Base-by-base conservation (phyloP, 2,888 invertebrate genomes). In the Tipula confusa region DNA sequence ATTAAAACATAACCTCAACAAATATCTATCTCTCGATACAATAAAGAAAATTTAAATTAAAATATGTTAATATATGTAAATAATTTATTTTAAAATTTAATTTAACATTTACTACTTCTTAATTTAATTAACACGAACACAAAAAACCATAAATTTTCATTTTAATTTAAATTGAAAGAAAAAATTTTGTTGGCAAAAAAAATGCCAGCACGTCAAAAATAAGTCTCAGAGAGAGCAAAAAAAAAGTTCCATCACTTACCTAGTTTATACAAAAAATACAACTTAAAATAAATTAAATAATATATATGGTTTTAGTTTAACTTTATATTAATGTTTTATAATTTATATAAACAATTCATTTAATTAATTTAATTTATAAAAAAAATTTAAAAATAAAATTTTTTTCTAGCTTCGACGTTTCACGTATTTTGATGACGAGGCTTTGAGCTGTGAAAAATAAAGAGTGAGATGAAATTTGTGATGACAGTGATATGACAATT, bases 151-250 rank as follows among this genome's bases (percentile, higher is more conserved):
- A 24, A 64, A 64, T 64, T 64, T 64, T 64, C 24, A 64, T n/a
- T 64, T 64, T 24, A 64, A 64, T 24, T 64, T 64, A 64, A 80
- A 4, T 80, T 15, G 29, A 80, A 80, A 80, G n/a, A n/a, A 80
- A 80, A 80, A 80, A 80, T 6, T n/a, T 80, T 80, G 80, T 80
- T 80, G 80, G 80, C 80, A 80, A 31, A 80, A 80, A 64, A 80
- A 80, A 80, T 80, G 80, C 80, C 80, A 80, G 80, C 80, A 80
- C 80, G 80, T 80, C 80, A 80, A 80, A 80, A 79, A n/a, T n/a
- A 80, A 29, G n/a, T 80, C 80, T 80, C 80, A 80, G 29, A 29
- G 29, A 29, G 15, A 80, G 31, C 31, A 80, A 29, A 29, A 80
- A 18, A 80, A 80, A 80, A 80, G n/a, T 80, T 29, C 15, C n/a